Percentiles rank a stretch among this genome's conserved stretches.
These are phyloP conservation scores for Meda fulgida DNA, from an alignment of 2,797 vertebrate genomes.

Conservation along the genomic window DNA sequence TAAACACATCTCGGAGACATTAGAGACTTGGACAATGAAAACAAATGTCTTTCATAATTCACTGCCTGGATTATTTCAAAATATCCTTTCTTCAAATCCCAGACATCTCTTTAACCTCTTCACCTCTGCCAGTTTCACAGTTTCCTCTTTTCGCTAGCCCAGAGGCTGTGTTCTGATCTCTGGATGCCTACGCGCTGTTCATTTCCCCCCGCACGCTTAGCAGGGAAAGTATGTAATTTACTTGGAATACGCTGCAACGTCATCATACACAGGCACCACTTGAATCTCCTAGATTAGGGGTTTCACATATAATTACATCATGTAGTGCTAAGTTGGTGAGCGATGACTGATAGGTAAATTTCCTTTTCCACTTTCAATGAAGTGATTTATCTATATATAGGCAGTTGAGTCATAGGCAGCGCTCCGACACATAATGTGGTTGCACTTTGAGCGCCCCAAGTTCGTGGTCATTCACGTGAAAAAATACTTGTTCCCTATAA, in stretches of 20 bases:
- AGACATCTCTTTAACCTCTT: slow-evolving; percentile 61
- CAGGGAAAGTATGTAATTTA: neutral
- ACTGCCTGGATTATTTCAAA: slow-evolving; percentile 60
- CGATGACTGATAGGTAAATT: neutral
- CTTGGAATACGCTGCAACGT: neutral
- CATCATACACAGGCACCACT: neutral
- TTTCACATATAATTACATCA: neutral
- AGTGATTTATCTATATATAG: no score
- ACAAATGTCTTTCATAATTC: slow-evolving; percentile 59
- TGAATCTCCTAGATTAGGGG: neutral
- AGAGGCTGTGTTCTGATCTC: slow-evolving; percentile 21
- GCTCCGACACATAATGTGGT: no score
- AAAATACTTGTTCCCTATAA: neutral
- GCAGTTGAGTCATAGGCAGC: no score
- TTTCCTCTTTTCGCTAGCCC: slow-evolving; percentile 52
- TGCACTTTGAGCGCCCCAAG: no score
- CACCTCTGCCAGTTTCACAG: slow-evolving; percentile 61
- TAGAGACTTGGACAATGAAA: slow-evolving; percentile 26
- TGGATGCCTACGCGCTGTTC: slow-evolving; percentile 7
- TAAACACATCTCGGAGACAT: slow-evolving; percentile 15
- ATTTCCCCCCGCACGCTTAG: neutral
- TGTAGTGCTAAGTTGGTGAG: neutral
- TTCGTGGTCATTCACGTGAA: neutral
- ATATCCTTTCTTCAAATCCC: slow-evolving; percentile 59
- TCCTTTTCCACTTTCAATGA: no score